These are phyloP conservation scores for Tenthredo mesomela DNA, from an alignment of 2,888 invertebrate species.

Conservation along the genomic window DNA sequence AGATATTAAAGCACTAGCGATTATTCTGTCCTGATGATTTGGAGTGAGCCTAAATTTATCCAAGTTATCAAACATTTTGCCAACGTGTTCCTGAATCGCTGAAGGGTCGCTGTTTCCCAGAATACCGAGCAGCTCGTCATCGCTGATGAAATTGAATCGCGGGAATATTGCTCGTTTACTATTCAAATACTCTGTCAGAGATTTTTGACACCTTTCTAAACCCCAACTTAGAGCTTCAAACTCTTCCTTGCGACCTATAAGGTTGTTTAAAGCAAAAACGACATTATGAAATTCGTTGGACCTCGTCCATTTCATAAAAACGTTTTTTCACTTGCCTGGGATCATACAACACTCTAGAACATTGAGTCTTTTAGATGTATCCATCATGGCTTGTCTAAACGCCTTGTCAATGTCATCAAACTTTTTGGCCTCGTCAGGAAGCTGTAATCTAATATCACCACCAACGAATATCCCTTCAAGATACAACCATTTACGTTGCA, in stretches of 20 bases:
- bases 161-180: constrained; percentile 93
- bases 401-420: constrained; percentile 93
- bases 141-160: constrained; percentile 96
- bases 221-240: constrained; percentile 87
- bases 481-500: constrained; percentile 95
- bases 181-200: constrained; percentile 93
- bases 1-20: constrained; percentile 92
- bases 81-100: constrained; percentile 95
- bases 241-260: constrained; percentile 85
- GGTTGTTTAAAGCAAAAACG: neutral
- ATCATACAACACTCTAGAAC: constrained; percentile 90
- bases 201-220: constrained; percentile 94
- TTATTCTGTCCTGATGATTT: constrained; percentile 83
- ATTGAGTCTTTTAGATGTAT: constrained; percentile 88
- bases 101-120: constrained; percentile 91
- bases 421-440: constrained; percentile 94
- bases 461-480: constrained; percentile 95
- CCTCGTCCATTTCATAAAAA: neutral
- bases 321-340: constrained; percentile 65
- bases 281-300: neutral
- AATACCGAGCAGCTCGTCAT: constrained; percentile 93
- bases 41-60: constrained; percentile 85
- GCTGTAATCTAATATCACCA: constrained; percentile 91
- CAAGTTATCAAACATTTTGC: constrained; percentile 98
- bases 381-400: constrained; percentile 92